A percentile compares a stretch with the other conserved stretches of the same genome.
These are phyloP conservation scores for Osmoderma eremita DNA, from an alignment of 2,888 invertebrate species.

Conservation along the genomic window DNA sequence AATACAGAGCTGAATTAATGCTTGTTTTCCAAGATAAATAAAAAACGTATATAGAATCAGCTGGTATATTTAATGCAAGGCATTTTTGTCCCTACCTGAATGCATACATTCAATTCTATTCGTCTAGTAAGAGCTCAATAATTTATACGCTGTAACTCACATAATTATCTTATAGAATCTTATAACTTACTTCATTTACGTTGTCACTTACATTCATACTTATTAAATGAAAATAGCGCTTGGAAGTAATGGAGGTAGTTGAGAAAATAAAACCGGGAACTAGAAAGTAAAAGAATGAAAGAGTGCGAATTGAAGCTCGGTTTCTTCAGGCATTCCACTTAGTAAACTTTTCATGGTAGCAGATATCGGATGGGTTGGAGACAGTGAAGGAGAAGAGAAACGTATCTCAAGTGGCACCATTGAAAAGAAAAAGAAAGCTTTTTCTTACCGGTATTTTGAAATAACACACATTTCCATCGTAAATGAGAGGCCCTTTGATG, in stretches of 20 bases:
- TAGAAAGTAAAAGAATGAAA: background rate
- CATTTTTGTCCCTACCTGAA: background rate
- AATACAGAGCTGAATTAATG: too few relatives aligned
- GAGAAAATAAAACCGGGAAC: conserved; percentile 19
- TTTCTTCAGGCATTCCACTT: conserved; percentile 17
- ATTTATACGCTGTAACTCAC: too few relatives aligned
- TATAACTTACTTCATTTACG: too few relatives aligned
- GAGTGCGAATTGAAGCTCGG: conserved; percentile 24
- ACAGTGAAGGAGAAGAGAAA: conserved; percentile 13
- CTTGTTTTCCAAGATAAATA: too few relatives aligned
- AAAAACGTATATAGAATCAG: background rate
- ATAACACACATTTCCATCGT: conserved; percentile 47
- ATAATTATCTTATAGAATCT: too few relatives aligned
- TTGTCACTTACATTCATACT: background rate
- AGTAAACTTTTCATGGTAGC: conserved; percentile 28
- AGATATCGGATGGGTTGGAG: conserved; percentile 21
- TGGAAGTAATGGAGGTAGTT: conserved; percentile 7
- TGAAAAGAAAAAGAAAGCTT: conserved; percentile 13
- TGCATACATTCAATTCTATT: too few relatives aligned
- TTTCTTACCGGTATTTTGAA: conserved; percentile 36
- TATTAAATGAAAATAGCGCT: conserved; percentile 25
- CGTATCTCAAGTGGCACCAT: conserved; percentile 25
- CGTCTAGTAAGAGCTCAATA: too few relatives aligned
- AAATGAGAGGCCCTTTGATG: conserved; percentile 49
- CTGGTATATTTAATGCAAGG: background rate